phyloP scores from a whole-genome alignment of 2,888 invertebrate species.

The Mystacides longicornis region DNA sequence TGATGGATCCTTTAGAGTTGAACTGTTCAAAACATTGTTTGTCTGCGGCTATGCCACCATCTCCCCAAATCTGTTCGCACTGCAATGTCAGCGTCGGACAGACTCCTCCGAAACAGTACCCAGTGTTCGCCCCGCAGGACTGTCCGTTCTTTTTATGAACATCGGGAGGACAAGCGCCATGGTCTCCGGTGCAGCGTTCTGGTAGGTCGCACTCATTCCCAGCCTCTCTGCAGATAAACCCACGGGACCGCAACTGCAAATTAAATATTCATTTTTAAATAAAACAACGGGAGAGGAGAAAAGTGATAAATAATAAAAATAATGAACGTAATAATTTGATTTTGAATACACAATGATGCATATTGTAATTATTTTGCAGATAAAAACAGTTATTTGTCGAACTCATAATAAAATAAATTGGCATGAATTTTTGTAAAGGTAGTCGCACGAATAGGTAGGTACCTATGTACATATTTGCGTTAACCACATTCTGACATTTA shows the following conservation, averaged over 20 bases:
- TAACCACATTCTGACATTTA: too few relatives aligned
- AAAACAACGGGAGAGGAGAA: too few relatives aligned
- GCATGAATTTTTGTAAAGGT: too few relatives aligned
- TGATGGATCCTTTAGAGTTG: conserved; percentile 90
- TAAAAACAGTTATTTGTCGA: too few relatives aligned
- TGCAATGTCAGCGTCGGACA: conserved; percentile 85
- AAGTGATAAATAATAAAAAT: too few relatives aligned
- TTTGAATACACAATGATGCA: not conserved
- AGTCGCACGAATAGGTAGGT: too few relatives aligned
- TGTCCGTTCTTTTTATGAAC: conserved; percentile 90
- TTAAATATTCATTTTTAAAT: not conserved
- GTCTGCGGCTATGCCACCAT: conserved; percentile 74
- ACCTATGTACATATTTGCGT: too few relatives aligned
- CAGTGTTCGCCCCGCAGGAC: conserved; percentile 64
- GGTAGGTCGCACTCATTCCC: conserved; percentile 93
- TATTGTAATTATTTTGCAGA: not conserved
- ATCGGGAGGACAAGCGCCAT: conserved; percentile 85
- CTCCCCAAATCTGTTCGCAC: conserved; percentile 92
- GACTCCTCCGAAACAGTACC: conserved; percentile 86
- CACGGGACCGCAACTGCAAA: conserved; percentile 61
- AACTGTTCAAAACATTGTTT: conserved; percentile 89
- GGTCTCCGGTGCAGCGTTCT: conserved; percentile 84
- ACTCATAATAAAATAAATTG: too few relatives aligned
- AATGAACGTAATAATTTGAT: not conserved
- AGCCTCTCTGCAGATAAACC: conserved; percentile 77